phyloP scores from a whole-genome alignment of 2,888 invertebrate genomes.

The Drepana falcataria region DNA sequence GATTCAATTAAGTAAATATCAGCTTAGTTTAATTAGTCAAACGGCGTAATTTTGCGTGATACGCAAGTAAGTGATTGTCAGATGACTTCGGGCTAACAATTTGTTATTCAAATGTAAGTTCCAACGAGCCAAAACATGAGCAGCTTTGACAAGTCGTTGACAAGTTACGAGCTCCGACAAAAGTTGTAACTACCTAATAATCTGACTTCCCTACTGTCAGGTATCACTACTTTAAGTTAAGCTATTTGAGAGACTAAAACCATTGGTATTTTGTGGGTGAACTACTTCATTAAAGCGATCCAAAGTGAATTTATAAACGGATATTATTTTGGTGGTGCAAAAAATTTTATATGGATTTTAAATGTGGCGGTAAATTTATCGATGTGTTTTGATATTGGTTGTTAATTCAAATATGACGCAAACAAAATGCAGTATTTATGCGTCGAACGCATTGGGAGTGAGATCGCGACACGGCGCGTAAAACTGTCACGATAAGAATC shows the following conservation, averaged over 20 bases:
- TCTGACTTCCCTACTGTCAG: neutral
- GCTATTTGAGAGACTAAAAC: too few relatives aligned
- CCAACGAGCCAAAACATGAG: constrained; percentile 31
- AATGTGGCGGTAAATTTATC: too few relatives aligned
- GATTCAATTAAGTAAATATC: constrained; percentile 19
- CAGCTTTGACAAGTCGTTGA: constrained; percentile 36
- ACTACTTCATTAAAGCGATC: too few relatives aligned
- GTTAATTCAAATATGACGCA: constrained; percentile 18
- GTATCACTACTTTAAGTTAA: too few relatives aligned
- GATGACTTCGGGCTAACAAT: constrained; percentile 31
- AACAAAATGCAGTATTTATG: constrained; percentile 21
- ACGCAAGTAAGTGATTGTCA: constrained; percentile 15
- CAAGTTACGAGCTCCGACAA: constrained; percentile 31
- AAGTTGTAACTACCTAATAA: constrained; percentile 21
- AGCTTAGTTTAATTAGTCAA: constrained; percentile 28
- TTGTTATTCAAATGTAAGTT: constrained; percentile 45
- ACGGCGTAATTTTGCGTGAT: constrained; percentile 19
- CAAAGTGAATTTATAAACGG: too few relatives aligned
- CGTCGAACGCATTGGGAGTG: constrained; percentile 40
- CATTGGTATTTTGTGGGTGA: too few relatives aligned
- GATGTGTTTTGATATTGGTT: neutral
- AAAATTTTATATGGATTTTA: too few relatives aligned
- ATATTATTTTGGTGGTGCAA: neutral
- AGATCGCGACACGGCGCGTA: constrained; percentile 61
- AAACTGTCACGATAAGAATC: constrained; percentile 73